phyloP scores from a whole-genome alignment of 2,113 vertebrate genomes.

The Esox niger region DNA sequence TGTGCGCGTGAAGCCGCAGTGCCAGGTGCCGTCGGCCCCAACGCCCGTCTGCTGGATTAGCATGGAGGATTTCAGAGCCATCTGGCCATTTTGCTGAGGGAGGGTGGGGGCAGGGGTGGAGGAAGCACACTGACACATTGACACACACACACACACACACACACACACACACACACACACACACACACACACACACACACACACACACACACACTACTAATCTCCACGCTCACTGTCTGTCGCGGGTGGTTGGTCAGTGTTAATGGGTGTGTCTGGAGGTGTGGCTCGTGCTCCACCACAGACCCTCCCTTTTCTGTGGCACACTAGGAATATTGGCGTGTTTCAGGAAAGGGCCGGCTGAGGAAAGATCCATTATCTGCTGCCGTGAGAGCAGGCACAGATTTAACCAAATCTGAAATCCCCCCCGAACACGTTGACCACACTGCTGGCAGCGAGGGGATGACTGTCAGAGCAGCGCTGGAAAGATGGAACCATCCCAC shows the following conservation, averaged over 20 bases:
- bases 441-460: not conserved
- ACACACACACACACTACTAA: constrained; percentile 65
- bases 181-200: too few relatives aligned
- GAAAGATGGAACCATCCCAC: not conserved
- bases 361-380: not conserved
- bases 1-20: not conserved
- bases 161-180: too few relatives aligned
- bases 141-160: too few relatives aligned
- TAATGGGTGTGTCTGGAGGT: constrained; percentile 3
- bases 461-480: not conserved
- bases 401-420: not conserved
- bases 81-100: constrained; percentile 70
- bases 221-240: constrained; percentile 63
- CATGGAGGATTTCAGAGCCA: constrained; percentile 73
- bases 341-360: not conserved
- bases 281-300: not conserved
- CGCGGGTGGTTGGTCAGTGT: constrained; percentile 22
- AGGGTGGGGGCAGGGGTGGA: constrained; percentile 51
- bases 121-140: constrained; percentile 62
- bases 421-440: not conserved
- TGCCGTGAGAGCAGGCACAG: not conserved
- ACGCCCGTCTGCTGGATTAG: constrained; percentile 70
- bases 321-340: not conserved
- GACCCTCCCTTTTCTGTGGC: not conserved
- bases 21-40: constrained; percentile 45